Evolutionary conservation across 2,888 invertebrate genomes (phyloP).

Genomic region (Julus scanicus): DNA sequence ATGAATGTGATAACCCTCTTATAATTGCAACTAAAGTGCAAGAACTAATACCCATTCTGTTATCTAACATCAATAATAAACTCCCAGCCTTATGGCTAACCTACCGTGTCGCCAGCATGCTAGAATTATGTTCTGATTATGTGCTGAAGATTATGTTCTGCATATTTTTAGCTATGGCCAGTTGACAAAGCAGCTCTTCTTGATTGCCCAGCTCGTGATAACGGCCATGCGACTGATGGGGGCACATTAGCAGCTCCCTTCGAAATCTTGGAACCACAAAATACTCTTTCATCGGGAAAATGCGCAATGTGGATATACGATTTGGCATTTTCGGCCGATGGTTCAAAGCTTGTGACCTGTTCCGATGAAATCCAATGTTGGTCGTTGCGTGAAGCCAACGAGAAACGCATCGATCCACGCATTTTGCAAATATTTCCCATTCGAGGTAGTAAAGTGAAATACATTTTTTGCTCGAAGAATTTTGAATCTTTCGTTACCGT

Average conservation of each 20-base stretch:
- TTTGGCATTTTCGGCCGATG: slow-evolving; percentile 57
- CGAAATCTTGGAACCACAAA: not conserved
- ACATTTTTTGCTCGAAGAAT: slow-evolving; percentile 65
- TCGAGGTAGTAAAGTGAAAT: slow-evolving; percentile 27
- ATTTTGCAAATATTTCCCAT: slow-evolving; percentile 54
- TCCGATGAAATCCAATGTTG: slow-evolving; percentile 58
- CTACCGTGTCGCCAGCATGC: too few species aligned
- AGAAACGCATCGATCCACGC: not conserved
- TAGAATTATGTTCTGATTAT: too few species aligned
- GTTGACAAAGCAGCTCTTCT: not conserved
- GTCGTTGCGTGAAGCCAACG: slow-evolving; percentile 21
- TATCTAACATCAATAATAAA: too few species aligned
- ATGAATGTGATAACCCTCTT: too few species aligned
- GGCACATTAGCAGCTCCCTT: not conserved
- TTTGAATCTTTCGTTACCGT: slow-evolving; percentile 74
- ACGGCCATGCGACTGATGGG: not conserved
- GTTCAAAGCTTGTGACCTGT: slow-evolving; percentile 54
- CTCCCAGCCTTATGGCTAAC: too few species aligned
- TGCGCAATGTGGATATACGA: slow-evolving; percentile 57
- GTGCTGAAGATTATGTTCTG: too few species aligned
- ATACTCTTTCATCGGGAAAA: not conserved
- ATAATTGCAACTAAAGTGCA: too few species aligned
- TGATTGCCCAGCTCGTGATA: not conserved
- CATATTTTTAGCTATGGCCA: slow-evolving; percentile 26
- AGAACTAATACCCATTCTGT: too few species aligned